Percentiles rank a stretch among this genome's conserved stretches.
Conservation (phyloP, 2,888 invertebrate species). For the Leistus spinibarbis region DNA sequence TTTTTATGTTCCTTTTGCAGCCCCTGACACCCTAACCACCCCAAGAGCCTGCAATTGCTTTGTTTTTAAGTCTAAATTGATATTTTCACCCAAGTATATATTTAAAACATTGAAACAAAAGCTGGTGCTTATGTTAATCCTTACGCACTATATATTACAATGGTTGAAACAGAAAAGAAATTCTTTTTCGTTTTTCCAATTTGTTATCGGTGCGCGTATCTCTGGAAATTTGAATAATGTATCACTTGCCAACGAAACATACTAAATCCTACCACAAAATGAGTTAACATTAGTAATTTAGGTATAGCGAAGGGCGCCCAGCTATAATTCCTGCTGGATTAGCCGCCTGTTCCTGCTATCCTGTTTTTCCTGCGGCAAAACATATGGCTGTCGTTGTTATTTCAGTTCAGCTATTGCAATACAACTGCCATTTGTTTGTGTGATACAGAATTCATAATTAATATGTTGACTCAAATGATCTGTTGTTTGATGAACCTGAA, state of each 20-base stretch:
- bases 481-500: no score
- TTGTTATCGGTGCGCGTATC: not conserved
- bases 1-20: not conserved
- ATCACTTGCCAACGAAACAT: constrained; percentile 13
- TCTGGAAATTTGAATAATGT: constrained; percentile 34
- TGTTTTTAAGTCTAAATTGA: not conserved
- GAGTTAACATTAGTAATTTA: constrained; percentile 38
- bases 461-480: no score
- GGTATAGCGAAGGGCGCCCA: constrained; percentile 11
- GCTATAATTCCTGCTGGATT: not conserved
- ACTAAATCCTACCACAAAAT: constrained; percentile 35
- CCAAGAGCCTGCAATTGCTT: not conserved
- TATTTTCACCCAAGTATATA: no score
- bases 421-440: not conserved
- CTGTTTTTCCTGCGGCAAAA: not conserved
- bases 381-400: not conserved
- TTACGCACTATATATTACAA: not conserved
- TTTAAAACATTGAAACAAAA: no score
- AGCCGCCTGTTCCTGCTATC: not conserved
- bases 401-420: not conserved
- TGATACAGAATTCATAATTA: not conserved
- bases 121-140: not conserved
- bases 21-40: not conserved
- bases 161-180: not conserved
- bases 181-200: not conserved